Conservation (phyloP, 1,140 invertebrate species). For the Leptoteleia sp. region DNA sequence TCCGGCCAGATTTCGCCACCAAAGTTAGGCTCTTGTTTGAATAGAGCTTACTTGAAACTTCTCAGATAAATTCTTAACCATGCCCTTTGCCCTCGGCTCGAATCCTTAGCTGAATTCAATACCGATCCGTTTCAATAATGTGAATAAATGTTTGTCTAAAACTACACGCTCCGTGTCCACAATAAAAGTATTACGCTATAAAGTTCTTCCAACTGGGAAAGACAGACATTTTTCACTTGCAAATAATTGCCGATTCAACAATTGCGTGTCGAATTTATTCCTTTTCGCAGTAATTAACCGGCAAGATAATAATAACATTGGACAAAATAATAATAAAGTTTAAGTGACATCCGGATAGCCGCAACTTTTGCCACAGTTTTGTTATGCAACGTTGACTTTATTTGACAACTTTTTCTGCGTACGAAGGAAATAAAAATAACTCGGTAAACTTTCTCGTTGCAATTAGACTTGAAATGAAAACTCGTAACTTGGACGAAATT, state of each 20-base stretch:
- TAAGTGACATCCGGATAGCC: neutral
- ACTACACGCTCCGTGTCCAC: conserved; percentile 14
- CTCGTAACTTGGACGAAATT: conserved; percentile 17
- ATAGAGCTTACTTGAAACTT: conserved; percentile 67
- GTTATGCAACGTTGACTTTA: conserved; percentile 1
- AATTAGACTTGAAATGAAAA: conserved; percentile 7
- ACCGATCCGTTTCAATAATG: conserved; percentile 49
- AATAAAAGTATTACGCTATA: too few relatives aligned
- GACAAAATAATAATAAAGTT: conserved; percentile 1
- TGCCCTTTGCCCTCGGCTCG: conserved; percentile 45
- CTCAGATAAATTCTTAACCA: conserved; percentile 64
- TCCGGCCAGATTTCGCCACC: conserved; percentile 56
- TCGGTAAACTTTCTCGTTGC: conserved; percentile 4
- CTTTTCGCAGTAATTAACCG: too few relatives aligned
- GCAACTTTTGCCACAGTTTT: conserved; percentile 12
- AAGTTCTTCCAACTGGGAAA: too few relatives aligned
- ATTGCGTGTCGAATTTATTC: too few relatives aligned
- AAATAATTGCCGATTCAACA: too few relatives aligned
- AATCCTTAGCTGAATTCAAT: conserved; percentile 43
- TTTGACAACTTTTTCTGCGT: conserved; percentile 7
- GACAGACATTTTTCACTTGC: too few relatives aligned
- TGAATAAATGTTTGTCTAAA: conserved; percentile 46
- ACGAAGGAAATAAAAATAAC: conserved; percentile 10
- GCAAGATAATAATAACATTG: neutral
- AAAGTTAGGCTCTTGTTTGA: conserved; percentile 64